Percentiles rank a stretch among this genome's conserved stretches.
Conservation (phyloP, 2,888 invertebrate species). For the Pilophorus perplexus region DNA sequence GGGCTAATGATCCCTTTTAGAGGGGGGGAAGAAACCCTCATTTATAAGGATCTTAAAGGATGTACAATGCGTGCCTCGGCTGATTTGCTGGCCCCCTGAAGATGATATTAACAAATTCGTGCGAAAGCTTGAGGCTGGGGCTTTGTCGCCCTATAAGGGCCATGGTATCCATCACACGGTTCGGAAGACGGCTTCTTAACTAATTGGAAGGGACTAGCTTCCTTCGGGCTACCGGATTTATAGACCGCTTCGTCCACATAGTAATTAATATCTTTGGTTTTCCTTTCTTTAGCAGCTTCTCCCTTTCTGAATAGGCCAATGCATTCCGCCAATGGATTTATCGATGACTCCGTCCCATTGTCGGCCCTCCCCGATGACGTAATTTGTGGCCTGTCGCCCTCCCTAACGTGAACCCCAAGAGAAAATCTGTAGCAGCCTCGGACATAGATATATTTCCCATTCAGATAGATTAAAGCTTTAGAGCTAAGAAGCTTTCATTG, state of each 20-base stretch:
- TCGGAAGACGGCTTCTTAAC: slow-evolving; percentile 33
- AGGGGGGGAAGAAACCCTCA: slow-evolving; percentile 13
- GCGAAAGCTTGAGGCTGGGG: slow-evolving; percentile 21
- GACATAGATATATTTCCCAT: slow-evolving; percentile 40
- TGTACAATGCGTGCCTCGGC: slow-evolving; percentile 14
- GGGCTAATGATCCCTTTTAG: slow-evolving; percentile 38
- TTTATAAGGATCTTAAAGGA: slow-evolving; percentile 20
- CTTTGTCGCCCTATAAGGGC: slow-evolving; percentile 30
- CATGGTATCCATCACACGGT: slow-evolving; percentile 20
- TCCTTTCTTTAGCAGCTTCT: slow-evolving; percentile 4
- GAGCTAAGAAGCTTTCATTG: slow-evolving; percentile 34
- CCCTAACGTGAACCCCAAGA: neutral
- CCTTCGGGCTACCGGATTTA: slow-evolving; percentile 36
- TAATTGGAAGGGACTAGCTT: slow-evolving; percentile 39
- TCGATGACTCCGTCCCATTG: slow-evolving; percentile 12
- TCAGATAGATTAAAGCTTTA: slow-evolving; percentile 39
- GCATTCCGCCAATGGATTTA: slow-evolving; percentile 40
- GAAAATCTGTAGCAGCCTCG: slow-evolving; percentile 37
- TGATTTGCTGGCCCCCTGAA: slow-evolving; percentile 34
- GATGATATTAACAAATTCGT: slow-evolving; percentile 40
- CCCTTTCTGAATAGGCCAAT: slow-evolving; percentile 34
- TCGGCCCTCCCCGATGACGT: slow-evolving; percentile 22
- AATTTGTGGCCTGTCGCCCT: slow-evolving; percentile 38
- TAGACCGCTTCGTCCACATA: slow-evolving; percentile 35
- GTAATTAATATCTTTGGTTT: slow-evolving; percentile 37